These are phyloP conservation scores for Anguilla megastoma DNA, from an alignment of 2,797 vertebrate species.

Conservation along the genomic window DNA sequence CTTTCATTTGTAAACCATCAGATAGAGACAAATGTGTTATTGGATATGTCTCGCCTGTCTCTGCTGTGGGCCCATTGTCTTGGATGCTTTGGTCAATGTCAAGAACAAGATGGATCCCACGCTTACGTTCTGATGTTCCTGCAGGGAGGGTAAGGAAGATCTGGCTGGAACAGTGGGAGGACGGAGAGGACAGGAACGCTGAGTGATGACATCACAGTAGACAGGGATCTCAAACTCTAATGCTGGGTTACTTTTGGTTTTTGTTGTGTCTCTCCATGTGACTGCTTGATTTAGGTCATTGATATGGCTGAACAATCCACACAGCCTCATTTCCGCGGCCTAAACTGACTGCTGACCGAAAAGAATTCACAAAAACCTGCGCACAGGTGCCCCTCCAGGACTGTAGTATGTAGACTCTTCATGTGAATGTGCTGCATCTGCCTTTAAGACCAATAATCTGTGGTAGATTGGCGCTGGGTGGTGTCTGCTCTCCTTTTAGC, in stretches of 20 bases:
- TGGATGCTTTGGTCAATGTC: conserved; percentile 78
- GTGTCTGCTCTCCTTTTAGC: neutral
- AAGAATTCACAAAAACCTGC: no score
- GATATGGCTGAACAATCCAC: no score
- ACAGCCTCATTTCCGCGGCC: no score
- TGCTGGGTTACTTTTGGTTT: no score
- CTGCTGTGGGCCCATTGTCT: conserved; percentile 62
- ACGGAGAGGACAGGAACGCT: neutral
- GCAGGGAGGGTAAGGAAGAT: conserved; percentile 72
- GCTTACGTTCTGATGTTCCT: conserved; percentile 76
- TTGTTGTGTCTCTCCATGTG: no score
- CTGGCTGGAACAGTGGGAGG: neutral
- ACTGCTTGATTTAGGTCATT: no score
- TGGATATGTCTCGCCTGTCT: neutral
- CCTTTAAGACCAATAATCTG: neutral
- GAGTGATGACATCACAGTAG: neutral
- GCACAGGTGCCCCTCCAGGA: no score
- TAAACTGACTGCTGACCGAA: no score
- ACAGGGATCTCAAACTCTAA: neutral
- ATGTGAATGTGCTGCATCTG: neutral
- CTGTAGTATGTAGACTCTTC: neutral
- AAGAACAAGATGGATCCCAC: conserved; percentile 79
- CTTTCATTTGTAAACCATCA: neutral
- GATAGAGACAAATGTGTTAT: neutral
- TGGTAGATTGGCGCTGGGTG: neutral